These are phyloP conservation scores for Petrolisthes cinctipes DNA, from an alignment of 2,888 invertebrate species.

Conservation along the genomic window DNA sequence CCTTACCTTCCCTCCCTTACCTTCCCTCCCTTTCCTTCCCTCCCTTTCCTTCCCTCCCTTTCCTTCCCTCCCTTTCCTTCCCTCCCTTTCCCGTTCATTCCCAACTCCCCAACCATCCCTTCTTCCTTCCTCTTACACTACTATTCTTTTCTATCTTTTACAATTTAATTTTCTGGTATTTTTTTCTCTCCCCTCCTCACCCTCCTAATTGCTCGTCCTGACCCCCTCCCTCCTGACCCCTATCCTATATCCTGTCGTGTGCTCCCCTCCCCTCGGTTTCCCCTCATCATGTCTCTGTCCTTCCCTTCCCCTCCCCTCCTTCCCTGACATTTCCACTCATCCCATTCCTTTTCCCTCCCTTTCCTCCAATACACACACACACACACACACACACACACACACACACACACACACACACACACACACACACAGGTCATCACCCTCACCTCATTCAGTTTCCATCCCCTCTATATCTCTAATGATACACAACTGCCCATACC, in stretches of 20 bases:
- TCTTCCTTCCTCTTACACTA: not conserved
- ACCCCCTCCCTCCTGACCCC: not conserved
- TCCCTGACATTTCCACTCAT: not conserved
- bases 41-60: not conserved
- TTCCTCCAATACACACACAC: slow-evolving; percentile 15
- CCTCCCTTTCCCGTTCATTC: not conserved
- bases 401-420: not conserved
- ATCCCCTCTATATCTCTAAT: no score
- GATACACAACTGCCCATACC: not conserved
- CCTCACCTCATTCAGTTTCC: not conserved
- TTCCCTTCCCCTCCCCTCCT: not conserved
- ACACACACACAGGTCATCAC: not conserved
- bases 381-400: not conserved
- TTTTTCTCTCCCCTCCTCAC: not conserved
- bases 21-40: not conserved
- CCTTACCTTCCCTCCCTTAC: not conserved
- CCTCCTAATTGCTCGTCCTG: not conserved
- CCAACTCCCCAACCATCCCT: not conserved
- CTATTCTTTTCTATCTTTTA: not conserved
- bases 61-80: not conserved
- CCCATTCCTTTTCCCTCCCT: not conserved
- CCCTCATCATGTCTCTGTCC: not conserved
- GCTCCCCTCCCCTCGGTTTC: not conserved
- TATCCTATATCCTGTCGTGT: not conserved
- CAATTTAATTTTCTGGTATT: not conserved